These are phyloP conservation scores for Euplexia lucipara DNA, from an alignment of 2,888 invertebrate genomes.

Conservation along the genomic window DNA sequence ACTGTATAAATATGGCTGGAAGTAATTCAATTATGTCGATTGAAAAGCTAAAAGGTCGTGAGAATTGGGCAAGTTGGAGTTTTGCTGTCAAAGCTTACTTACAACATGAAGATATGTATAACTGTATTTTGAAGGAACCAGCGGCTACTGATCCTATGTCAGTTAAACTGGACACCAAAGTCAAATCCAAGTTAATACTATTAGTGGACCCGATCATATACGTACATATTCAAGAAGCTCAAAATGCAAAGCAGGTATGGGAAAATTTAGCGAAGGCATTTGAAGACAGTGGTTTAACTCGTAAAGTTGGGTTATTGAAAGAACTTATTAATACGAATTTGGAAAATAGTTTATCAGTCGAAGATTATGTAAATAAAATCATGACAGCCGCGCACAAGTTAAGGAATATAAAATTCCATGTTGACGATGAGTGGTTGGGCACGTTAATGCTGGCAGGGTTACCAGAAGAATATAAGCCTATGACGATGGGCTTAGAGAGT, in stretches of 20 bases:
- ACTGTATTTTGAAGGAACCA: background rate
- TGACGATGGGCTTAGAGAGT: slow-evolving; percentile 53
- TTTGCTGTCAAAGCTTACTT: background rate
- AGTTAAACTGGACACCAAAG: background rate
- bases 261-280: background rate
- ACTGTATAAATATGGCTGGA: too few species aligned
- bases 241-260: background rate
- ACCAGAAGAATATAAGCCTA: slow-evolving; percentile 16
- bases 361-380: slow-evolving; percentile 16
- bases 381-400: slow-evolving; percentile 18
- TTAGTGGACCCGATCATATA: background rate
- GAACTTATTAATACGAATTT: background rate
- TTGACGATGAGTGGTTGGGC: slow-evolving; percentile 42
- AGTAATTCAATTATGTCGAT: too few species aligned
- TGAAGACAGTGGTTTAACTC: slow-evolving; percentile 2
- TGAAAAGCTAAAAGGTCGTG: too few species aligned
- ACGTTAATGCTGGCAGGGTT: slow-evolving; percentile 26
- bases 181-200: background rate
- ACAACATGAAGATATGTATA: background rate
- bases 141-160: background rate
- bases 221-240: background rate
- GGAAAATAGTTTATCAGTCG: background rate
- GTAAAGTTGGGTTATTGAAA: background rate
- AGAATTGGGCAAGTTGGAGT: background rate
- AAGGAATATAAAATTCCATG: slow-evolving; percentile 6